Evolutionary conservation across 2,888 invertebrate species (phyloP), one percentile per base, ranked within the genome.

Genomic region (Notodonta dromedarius): DNA sequence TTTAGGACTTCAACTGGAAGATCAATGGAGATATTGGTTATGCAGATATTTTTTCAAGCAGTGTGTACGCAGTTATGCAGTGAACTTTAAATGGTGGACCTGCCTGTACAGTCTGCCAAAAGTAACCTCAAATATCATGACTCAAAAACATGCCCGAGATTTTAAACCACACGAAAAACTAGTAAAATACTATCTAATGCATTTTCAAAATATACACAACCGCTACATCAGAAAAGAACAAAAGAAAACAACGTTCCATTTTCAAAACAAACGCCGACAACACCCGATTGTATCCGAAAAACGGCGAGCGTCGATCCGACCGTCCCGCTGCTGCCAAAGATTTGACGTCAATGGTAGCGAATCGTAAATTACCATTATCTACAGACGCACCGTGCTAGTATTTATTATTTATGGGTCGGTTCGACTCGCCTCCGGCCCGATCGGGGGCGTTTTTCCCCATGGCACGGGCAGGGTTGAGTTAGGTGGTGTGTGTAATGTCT

Each of bases 281-380:
- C 65, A 62, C 12, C 63, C 74, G 70, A 73, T 62, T 32, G 42
- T 60, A 14, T 59, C 62, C 78, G 77, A 82, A 83, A 79, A 78
- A 75, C 67, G 74, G 70, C 83, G 78, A 84, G 78, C 79, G 84
- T 85, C 87, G 86, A 87, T 87, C 87, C 79, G 85, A 79, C 83
- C 83, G 77, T 80, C 76, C 76, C 80, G 76, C 83, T 71, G 76
- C 74, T 89, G 89, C 89, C 90, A 90, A 89, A 88, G 89, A 87
- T 89, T 87, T 91, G 91, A 91, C 90, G 88, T 80, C 86, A 84
- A 82, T 86, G 86, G 88, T 88, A 83, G 85, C 82, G 82, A 84
- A 82, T 85, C 90, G 91, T 94, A 93, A 92, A 93, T 93, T 92
- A 93, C 93, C 90, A 94, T 93, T 94, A 94, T 94, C 94, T 92